Base-by-base conservation (phyloP, 1,140 invertebrate species). In the Brachionus rubens region DNA sequence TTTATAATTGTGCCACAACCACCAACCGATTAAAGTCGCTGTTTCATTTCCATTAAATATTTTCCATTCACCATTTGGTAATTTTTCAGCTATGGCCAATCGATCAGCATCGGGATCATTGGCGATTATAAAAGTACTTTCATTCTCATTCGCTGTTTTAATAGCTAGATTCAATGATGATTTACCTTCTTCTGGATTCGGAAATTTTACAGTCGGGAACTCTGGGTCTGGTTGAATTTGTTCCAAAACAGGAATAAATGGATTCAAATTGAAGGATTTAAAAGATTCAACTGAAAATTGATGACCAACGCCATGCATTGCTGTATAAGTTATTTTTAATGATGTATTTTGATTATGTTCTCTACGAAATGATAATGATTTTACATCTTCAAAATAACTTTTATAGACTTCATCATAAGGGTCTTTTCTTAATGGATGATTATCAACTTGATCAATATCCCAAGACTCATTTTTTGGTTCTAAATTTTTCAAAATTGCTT, bases 41-140 rank as follows among this genome's bases (percentile, higher is more conserved):
- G 96, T 87, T 86, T 99, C 95, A 84, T 99, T 99, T 30, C 97
- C 97, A 65, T 87, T 91, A 81, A 98, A 98, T 9, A 98, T 88
- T 80, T 91, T 90, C 93, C 95, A 99, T 75, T 89, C 85, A 1
- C 88, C 89, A 79, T 88, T 54, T 7, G 75, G 43, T 65, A 81
- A 78, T 80, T 84, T 85, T 84, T 95, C 93, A 4, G 95, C 96
- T 50, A 94, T 89, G 12, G 95, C 95, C 70, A 98, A 86, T 72
- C 97, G 88, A 87, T 99, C 97, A 6, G 96, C 95, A 86, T 99
- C 97, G 10, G 97, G 97, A 86, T 99, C 97, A 86, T 99, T 99
- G 0, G 95, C 96, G 19, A 99, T 83, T 79, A 99, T 93, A 1
- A 98, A 83, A 1, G 86, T 85, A 43, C 89, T 90, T 1, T 86